Evolutionary conservation across 2,888 invertebrate genomes (phyloP), one percentile per base, ranked within the genome.

Genomic region (Pseudococcus longispinus): DNA sequence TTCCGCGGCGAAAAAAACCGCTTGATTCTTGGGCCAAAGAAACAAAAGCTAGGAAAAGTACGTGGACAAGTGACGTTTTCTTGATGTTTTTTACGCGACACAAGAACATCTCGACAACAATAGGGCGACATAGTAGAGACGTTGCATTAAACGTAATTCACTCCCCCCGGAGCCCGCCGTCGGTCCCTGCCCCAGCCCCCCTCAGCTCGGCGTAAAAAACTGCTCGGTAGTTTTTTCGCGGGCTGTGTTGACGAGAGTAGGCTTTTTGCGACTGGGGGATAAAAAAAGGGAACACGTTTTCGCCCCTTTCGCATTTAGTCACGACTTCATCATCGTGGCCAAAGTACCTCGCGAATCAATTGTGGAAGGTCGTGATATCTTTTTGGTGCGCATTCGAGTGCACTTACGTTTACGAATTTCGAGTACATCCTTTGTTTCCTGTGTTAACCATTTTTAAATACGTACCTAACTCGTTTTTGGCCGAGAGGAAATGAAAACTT

Each of bases 351-450:
- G 55, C 84, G 60, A 84, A 84, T 84, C 84, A 84, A 84, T 84
- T 84, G 84, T 84, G 84, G 84, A 84, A 84, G 84, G 84, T 84
- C 84, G 84, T 84, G 84, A 84, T 84, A 84, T 84, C 84, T 84
- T 55, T 84, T 84, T 60, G 51, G 51, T 29, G 23, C 46, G 84
- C 84, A 55, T 44, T 55, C 32, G 51, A 84, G 84, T 84, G 84
- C 60, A 84, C 84, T 84, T 84, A 60, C 32, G 32, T 84, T 84
- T 60, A 55, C 55, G 55, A 84, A 84, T 84, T 84, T 84, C 55
- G 84, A 84, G 84, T 84, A 84, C 84, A 84, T 84, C 84, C 29
- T 29, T 60, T 84, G 55, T 84, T 84, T 84, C 60, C 32, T 60
- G 55, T 37, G 51, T 60, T 55, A 84, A 84, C 84, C 84, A 84